Evolutionary conservation across 2,888 invertebrate genomes (phyloP), one percentile per base, ranked within the genome.

Genomic region (Folsomia manolachei): DNA sequence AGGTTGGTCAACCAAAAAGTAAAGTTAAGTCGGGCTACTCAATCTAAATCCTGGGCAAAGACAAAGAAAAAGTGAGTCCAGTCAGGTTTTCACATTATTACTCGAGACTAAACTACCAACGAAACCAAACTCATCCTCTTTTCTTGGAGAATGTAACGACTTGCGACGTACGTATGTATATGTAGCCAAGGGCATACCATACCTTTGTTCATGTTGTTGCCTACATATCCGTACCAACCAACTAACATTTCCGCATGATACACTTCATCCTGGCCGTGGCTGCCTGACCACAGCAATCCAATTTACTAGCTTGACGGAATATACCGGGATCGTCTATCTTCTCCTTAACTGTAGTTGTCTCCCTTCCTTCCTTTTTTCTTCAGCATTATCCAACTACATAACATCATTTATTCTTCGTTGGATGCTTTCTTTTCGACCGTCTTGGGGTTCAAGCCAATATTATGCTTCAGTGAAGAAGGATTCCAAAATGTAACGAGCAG

Each of bases 61-160:
- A 66, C 66, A 66, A 66, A 66, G 66, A 66, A 66, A 64, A 66
- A 66, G 66, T 66, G 66, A 66, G n/a, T 66, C 52, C 21, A 21
- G 66, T 66, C 66, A 18, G 52, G 52, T 66, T 66, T 66, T 51
- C 52, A 24, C 64, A 64, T 66, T 66, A 66, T 66, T 66, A 66
- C 66, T 2, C n/a, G 60, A 60, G 60, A 60, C 60, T 39, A 39
- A 39, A 39, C 39, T 39, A 39, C 39, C 39, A 39, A 39, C 39
- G 39, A 39, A 39, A 39, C 39, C 39, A 39, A 39, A 60, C 19
- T 60, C 60, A 7, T 60, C 60, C n/a, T 60, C 60, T 7, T n/a
- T n/a, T 21, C n/a, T 7, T 60, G 4, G 19, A n/a, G 4, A 60
- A n/a, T 7, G 60, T 60, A n/a, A 21, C n/a, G 60, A 60, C 60